Percentiles rank a stretch among this genome's conserved stretches.
Evolutionary conservation across 1,140 invertebrate species (phyloP).

Genomic region (Leptonema lineaticorne): DNA sequence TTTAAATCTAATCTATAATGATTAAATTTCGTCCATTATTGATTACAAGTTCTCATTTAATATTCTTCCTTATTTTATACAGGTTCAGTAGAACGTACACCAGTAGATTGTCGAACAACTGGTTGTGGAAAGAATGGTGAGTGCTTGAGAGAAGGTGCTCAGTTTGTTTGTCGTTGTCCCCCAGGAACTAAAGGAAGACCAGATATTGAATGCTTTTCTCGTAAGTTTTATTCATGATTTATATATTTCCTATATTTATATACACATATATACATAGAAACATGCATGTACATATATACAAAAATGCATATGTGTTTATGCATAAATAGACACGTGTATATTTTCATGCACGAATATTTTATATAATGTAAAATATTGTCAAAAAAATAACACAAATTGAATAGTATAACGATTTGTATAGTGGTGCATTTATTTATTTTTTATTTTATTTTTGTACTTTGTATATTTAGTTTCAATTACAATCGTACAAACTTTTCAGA

Average conservation of each 20-base stretch:
- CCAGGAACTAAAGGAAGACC: conserved; percentile 73
- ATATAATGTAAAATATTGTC: conserved; percentile 54
- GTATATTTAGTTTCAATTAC: conserved; percentile 27
- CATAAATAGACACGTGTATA: conserved; percentile 49
- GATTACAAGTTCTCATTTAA: too few relatives aligned
- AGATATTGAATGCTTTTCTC: conserved; percentile 72
- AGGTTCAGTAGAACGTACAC: conserved; percentile 66
- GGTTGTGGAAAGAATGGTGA: conserved; percentile 81
- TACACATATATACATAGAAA: too few relatives aligned
- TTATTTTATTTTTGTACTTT: too few relatives aligned
- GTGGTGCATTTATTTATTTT: conserved; percentile 40
- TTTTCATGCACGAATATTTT: conserved; percentile 54
- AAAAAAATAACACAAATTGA: conserved; percentile 48
- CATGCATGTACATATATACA: too few relatives aligned
- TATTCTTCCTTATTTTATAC: conserved; percentile 28
- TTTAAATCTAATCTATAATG: conserved; percentile 27
- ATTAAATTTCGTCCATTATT: too few relatives aligned
- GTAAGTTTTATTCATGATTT: conserved; percentile 61
- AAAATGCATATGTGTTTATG: too few relatives aligned
- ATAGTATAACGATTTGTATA: conserved; percentile 43
- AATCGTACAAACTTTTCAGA: conserved; percentile 35
- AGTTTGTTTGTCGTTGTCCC: conserved; percentile 80
- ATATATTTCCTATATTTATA: too few relatives aligned
- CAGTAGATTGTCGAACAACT: conserved; percentile 75
- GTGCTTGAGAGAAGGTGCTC: conserved; percentile 75